Conservation (phyloP, 1,140 invertebrate species). For the Leptoteleia sp. region DNA sequence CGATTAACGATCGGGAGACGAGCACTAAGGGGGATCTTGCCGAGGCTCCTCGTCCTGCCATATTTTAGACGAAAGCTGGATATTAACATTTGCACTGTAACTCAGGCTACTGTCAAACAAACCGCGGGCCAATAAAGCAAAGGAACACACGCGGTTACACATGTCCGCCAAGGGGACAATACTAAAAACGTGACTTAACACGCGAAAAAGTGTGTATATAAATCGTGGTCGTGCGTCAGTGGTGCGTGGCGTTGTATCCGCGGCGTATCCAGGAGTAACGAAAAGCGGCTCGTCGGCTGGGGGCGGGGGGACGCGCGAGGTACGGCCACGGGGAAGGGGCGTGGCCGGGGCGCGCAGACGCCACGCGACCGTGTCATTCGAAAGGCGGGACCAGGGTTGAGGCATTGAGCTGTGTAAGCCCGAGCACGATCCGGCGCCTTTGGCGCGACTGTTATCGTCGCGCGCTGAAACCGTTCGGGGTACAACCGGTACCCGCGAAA, state of each 20-base stretch:
- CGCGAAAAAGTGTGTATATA: conserved; percentile 18
- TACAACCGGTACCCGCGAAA: conserved; percentile 9
- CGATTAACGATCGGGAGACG: no score
- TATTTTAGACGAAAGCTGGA: no score
- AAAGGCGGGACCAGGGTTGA: conserved; percentile 75
- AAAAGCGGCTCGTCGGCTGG: conserved; percentile 7
- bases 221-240: conserved; percentile 4
- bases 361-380: conserved; percentile 70
- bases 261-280: conserved; percentile 23
- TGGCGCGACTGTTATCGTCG: conserved; percentile 61
- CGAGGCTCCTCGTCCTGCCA: no score
- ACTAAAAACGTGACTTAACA: no score
- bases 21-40: no score
- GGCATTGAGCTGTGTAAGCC: conserved; percentile 50
- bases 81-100: no score
- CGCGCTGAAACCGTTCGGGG: conserved; percentile 55
- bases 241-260: conserved; percentile 8
- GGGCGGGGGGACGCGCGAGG: conserved; percentile 31
- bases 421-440: conserved; percentile 50
- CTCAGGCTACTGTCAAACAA: no score
- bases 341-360: conserved; percentile 75
- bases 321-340: conserved; percentile 67
- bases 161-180: no score
- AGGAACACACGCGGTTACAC: no score
- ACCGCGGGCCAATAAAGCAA: no score